A percentile compares a stretch with the other conserved stretches of the same genome.
phyloP scores from a whole-genome alignment of 2,113 vertebrate genomes.

The Indicator indicator region DNA sequence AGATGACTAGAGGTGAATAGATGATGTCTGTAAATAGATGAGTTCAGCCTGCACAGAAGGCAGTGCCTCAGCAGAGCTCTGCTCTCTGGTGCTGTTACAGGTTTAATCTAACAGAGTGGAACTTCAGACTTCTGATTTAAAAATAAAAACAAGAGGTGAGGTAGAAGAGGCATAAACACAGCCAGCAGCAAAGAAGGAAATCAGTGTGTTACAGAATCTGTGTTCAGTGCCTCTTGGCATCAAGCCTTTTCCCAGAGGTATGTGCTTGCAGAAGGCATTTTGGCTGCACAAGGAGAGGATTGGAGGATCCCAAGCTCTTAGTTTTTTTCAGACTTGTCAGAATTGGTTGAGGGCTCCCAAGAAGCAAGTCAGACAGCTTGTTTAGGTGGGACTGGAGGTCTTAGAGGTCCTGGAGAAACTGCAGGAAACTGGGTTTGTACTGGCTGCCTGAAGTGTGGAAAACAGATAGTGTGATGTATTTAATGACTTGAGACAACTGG shows the following conservation, averaged over 20 bases:
- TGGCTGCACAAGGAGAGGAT: background rate
- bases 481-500: background rate
- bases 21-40: background rate
- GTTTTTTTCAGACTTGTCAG: background rate
- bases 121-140: background rate
- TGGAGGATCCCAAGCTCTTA: background rate
- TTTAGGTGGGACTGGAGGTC: background rate
- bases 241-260: background rate
- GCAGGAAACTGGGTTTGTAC: background rate
- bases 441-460: constrained; percentile 16
- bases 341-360: background rate
- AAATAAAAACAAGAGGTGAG: background rate
- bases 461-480: background rate
- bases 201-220: background rate
- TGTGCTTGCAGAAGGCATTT: background rate
- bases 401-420: background rate
- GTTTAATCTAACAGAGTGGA: background rate
- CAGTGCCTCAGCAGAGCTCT: background rate
- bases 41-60: background rate
- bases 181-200: background rate
- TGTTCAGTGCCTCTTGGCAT: background rate
- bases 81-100: background rate
- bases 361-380: constrained; percentile 5
- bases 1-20: background rate
- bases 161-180: constrained; percentile 21